A percentile compares a stretch with the other conserved stretches of the same genome.
phyloP scores from a whole-genome alignment of 2,113 vertebrate species.

The Ondatra zibethicus region DNA sequence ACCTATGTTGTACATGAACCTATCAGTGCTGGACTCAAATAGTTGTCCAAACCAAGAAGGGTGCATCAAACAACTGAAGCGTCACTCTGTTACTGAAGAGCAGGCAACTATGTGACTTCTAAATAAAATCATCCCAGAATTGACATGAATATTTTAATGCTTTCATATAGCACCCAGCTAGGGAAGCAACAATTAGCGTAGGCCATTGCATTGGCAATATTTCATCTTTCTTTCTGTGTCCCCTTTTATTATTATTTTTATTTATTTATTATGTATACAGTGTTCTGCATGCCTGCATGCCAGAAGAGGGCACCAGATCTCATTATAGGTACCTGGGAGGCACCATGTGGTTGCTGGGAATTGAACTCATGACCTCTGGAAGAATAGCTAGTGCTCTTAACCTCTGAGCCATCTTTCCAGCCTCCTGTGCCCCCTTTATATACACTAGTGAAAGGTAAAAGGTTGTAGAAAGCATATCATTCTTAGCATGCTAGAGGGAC shows the following conservation, averaged over 20 bases:
- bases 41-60: background rate
- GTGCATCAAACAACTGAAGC: background rate
- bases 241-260: no score
- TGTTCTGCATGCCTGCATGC: no score
- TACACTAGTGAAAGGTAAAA: background rate
- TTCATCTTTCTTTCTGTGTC: background rate
- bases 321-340: no score
- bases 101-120: background rate
- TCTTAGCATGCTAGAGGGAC: background rate
- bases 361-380: no score
- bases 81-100: background rate
- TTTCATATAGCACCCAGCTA: background rate
- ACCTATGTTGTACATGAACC: background rate
- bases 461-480: background rate
- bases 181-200: background rate
- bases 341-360: no score
- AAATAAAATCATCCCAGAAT: background rate
- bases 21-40: background rate
- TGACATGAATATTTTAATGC: background rate
- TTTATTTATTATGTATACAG: no score
- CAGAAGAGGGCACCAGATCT: no score
- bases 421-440: no score
- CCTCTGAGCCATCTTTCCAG: no score
- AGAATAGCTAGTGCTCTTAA: no score
- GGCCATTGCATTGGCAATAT: background rate